phyloP scores from a whole-genome alignment of 2,888 invertebrate genomes.

The Heliothis peltigera region DNA sequence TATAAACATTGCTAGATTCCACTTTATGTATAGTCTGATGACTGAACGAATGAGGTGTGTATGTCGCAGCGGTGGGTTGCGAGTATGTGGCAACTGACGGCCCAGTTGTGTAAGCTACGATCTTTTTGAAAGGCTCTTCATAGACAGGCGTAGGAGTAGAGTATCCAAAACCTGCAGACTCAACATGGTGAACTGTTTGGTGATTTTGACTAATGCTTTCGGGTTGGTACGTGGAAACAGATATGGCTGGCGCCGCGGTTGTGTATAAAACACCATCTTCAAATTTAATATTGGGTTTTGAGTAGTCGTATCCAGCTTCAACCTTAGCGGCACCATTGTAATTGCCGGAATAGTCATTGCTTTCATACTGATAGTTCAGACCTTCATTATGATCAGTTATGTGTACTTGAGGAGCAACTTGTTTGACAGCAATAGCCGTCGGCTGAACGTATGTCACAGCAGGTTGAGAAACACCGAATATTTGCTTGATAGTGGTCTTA shows the following conservation, averaged over 20 bases:
- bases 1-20: slow-evolving; percentile 67
- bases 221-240: slow-evolving; percentile 80
- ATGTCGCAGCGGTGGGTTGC: slow-evolving; percentile 73
- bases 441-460: slow-evolving; percentile 84
- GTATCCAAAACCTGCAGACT: slow-evolving; percentile 76
- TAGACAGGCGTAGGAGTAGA: slow-evolving; percentile 76
- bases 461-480: slow-evolving; percentile 84
- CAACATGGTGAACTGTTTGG: slow-evolving; percentile 78
- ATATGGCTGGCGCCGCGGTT: slow-evolving; percentile 75
- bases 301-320: slow-evolving; percentile 77
- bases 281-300: slow-evolving; percentile 80
- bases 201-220: slow-evolving; percentile 78
- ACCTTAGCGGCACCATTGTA: slow-evolving; percentile 47
- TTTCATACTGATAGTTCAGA: slow-evolving; percentile 71
- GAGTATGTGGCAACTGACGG: slow-evolving; percentile 70
- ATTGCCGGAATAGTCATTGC: slow-evolving; percentile 61
- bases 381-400: slow-evolving; percentile 76
- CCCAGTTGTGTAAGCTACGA: slow-evolving; percentile 84
- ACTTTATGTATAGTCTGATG: slow-evolving; percentile 79
- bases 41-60: slow-evolving; percentile 76
- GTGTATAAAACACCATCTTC: slow-evolving; percentile 80
- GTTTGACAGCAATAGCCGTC: slow-evolving; percentile 73
- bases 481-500: slow-evolving; percentile 81
- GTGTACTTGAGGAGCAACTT: slow-evolving; percentile 74
- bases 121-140: slow-evolving; percentile 82